These are phyloP conservation scores for Platycheirus albimanus DNA, from an alignment of 2,888 invertebrate species.

Conservation along the genomic window DNA sequence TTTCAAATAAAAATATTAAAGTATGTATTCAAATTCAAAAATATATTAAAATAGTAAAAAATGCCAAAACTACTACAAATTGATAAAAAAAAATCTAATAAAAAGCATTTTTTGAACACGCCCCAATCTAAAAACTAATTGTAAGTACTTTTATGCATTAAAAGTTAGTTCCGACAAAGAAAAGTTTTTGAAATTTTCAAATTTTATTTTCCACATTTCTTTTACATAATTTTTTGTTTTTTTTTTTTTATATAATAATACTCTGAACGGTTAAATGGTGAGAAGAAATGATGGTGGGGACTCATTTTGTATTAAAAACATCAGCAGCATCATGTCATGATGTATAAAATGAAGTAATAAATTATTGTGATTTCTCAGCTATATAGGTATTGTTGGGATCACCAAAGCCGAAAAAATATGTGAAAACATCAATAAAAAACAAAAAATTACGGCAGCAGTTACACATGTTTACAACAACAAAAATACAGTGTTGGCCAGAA, in stretches of 20 bases:
- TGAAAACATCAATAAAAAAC: not conserved
- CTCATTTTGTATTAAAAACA: slow-evolving; percentile 48
- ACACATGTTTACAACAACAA: slow-evolving; percentile 27
- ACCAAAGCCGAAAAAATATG: not conserved
- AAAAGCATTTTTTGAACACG: too few species aligned
- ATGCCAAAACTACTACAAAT: too few species aligned
- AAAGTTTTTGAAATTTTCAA: slow-evolving; percentile 60
- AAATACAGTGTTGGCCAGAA: slow-evolving; percentile 11
- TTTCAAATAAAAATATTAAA: too few species aligned
- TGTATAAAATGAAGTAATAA: slow-evolving; percentile 25
- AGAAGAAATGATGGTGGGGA: slow-evolving; percentile 59
- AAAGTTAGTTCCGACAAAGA: slow-evolving; percentile 34
- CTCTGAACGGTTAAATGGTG: slow-evolving; percentile 49
- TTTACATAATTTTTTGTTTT: slow-evolving; percentile 42
- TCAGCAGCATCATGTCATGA: slow-evolving; percentile 39
- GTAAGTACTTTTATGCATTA: slow-evolving; percentile 9
- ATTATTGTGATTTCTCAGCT: slow-evolving; percentile 65
- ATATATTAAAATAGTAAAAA: too few species aligned
- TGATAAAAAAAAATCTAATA: too few species aligned
- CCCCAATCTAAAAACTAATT: not conserved
- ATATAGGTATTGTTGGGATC: too few species aligned
- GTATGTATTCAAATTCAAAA: too few species aligned
- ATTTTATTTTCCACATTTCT: slow-evolving; percentile 47
- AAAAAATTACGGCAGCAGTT: too few species aligned
- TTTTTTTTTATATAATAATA: slow-evolving; percentile 61